Evolutionary conservation across 30 jellyfish, hydroid and myxozoan genomes (phyloP), one percentile per base, ranked within the genome.

Genomic region (Hydra vulgaris): DNA sequence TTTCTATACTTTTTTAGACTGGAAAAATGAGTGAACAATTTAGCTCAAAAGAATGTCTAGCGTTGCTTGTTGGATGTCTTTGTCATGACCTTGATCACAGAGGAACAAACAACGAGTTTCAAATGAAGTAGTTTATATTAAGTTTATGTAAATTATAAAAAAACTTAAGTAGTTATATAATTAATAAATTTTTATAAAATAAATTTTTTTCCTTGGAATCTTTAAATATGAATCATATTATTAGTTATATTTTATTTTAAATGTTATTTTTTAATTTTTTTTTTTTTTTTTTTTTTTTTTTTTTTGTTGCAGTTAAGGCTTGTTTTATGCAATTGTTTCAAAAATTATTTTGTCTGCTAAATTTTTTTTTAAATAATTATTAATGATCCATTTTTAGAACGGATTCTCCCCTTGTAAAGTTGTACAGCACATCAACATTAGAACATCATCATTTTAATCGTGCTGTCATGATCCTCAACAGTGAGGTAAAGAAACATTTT

Each of bases 31-130:
- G 93, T 74, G 95, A 85, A 74, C 84, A 79, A 70, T 83, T 90
- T 21, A 73, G 95, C 27, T 68, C 95, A 54, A 81, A 71, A 27
- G 97, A 90, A 73, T 90, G 96, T 55, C 76, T 90, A 52, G 95
- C 95, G 0, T 70, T 90, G 88, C 56, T 90, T 83, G 97, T 86
- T 55, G 97, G 97, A 16, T 90, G 96, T 77, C 74, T 90, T 12
- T 90, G 97, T 67, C 97, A 90, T 77, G 97, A 90, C 74, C 80
- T 90, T 23, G 97, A 90, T 79, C 97, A 90, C 76, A 66, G 97
- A 73, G 97, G 97, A 4, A 86, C 96, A 0, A 90, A 90, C 88
- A 90, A 90, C 77, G 97, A 90, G 67, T 90, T 90, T 66, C 97
- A 90, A 71, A 86, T 90, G 79, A 90, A 90, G 97, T 90, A 79